Evolutionary conservation across 1,140 invertebrate genomes (phyloP).

Genomic region (Camponotus floridanus): DNA sequence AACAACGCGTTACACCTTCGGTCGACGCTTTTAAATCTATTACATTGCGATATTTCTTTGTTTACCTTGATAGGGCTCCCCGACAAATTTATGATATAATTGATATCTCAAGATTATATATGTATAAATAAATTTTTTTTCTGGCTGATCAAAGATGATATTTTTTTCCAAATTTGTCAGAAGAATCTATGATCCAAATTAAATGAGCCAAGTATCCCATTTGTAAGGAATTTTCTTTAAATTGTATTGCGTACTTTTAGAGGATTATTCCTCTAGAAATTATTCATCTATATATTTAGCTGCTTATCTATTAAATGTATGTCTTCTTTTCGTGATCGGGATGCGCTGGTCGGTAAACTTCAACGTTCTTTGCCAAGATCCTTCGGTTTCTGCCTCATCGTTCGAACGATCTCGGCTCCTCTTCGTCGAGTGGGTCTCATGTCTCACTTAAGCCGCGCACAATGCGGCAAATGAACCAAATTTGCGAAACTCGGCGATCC

Average conservation of each 20-base stretch:
- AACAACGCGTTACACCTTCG: conserved; percentile 30
- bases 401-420: conserved; percentile 58
- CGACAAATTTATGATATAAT: background rate
- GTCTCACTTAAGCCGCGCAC: conserved; percentile 83
- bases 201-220: background rate
- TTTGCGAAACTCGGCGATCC: conserved; percentile 84
- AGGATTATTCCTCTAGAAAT: background rate
- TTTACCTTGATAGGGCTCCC: background rate
- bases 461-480: conserved; percentile 86
- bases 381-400: conserved; percentile 70
- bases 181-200: conserved; percentile 18
- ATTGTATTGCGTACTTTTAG: background rate
- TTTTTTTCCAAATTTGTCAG: background rate
- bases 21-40: conserved; percentile 38
- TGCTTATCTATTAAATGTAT: conserved; percentile 11
- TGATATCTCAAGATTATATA: background rate
- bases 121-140: background rate
- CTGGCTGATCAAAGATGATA: background rate
- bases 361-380: conserved; percentile 84
- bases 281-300: background rate
- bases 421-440: conserved; percentile 80
- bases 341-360: conserved; percentile 82
- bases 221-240: background rate
- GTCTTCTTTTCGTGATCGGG: conserved; percentile 6
- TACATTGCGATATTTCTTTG: conserved; percentile 9